Evolutionary conservation across 2,113 vertebrate genomes (phyloP).

Genomic region (Sander lucioperca): DNA sequence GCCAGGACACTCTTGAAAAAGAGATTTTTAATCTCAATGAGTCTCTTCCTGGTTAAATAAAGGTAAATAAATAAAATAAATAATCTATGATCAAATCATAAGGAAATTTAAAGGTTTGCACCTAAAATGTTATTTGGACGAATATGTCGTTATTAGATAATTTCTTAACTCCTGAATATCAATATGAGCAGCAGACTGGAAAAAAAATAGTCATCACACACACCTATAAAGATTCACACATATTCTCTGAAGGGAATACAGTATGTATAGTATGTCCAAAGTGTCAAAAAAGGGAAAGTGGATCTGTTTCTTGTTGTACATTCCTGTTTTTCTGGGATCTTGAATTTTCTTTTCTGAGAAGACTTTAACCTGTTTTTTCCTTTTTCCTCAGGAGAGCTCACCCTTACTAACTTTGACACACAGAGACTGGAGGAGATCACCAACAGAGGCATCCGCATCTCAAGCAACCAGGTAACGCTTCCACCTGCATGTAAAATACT

Average conservation of each 20-base stretch:
- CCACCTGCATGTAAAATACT: neutral
- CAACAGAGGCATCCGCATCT: slow-evolving; percentile 66
- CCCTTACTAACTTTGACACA: slow-evolving; percentile 77
- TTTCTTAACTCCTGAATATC: neutral
- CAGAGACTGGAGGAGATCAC: slow-evolving; percentile 70
- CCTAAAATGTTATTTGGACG: neutral
- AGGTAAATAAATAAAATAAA: too few relatives aligned
- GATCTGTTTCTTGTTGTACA: neutral
- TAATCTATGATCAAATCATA: neutral
- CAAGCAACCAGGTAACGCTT: slow-evolving; percentile 71
- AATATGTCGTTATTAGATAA: neutral
- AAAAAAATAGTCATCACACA: neutral
- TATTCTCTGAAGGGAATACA: neutral
- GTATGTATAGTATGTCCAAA: neutral
- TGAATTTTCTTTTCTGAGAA: neutral
- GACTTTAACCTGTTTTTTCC: neutral
- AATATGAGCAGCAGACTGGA: neutral
- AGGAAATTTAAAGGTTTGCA: neutral
- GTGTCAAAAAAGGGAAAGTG: neutral
- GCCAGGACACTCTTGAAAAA: too few relatives aligned
- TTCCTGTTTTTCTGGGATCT: too few relatives aligned
- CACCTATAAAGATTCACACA: neutral
- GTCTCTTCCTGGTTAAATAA: too few relatives aligned
- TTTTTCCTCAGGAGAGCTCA: slow-evolving; percentile 58
- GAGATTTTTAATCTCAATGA: too few relatives aligned